phyloP scores from a whole-genome alignment of 2,113 vertebrate species.

The Jaculus jaculus region DNA sequence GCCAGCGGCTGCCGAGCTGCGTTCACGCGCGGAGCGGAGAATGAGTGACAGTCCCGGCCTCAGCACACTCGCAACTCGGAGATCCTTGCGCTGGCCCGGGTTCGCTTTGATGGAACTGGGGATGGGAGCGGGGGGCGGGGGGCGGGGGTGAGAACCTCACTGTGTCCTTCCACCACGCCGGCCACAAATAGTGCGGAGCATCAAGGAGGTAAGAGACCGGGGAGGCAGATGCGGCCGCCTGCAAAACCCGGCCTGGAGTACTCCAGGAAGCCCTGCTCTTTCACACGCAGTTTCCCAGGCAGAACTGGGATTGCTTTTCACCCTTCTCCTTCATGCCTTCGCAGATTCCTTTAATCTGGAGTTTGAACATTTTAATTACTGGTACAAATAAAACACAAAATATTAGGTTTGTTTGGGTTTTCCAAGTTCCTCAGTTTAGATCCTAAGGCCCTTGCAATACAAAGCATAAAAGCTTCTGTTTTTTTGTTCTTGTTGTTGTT shows the following conservation, averaged over 20 bases:
- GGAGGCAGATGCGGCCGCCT: slow-evolving; percentile 75
- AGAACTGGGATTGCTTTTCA: slow-evolving; percentile 46
- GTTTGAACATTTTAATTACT: slow-evolving; percentile 42
- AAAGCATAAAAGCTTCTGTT: neutral
- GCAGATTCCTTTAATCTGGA: neutral
- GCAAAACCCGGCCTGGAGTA: slow-evolving; percentile 82
- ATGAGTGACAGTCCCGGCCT: slow-evolving; percentile 93
- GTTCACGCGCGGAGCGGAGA: slow-evolving; percentile 88
- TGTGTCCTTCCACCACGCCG: slow-evolving; percentile 86
- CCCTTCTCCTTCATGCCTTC: neutral
- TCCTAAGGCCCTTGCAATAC: slow-evolving; percentile 9
- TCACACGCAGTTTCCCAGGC: neutral
- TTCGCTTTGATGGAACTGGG: slow-evolving; percentile 76
- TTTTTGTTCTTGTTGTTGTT: too few relatives aligned
- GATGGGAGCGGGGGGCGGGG: slow-evolving; percentile 65
- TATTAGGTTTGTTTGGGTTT: neutral
- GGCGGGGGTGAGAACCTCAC: slow-evolving; percentile 75
- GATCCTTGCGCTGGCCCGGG: slow-evolving; percentile 88
- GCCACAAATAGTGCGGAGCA: slow-evolving; percentile 85
- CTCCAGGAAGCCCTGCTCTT: slow-evolving; percentile 31
- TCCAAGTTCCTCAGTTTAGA: slow-evolving; percentile 44
- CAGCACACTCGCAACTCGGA: slow-evolving; percentile 86
- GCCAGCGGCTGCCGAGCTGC: slow-evolving; percentile 84
- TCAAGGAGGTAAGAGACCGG: slow-evolving; percentile 73
- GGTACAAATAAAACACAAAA: neutral